phyloP scores from a whole-genome alignment of 2,113 vertebrate genomes.

The Gasterosteus aculeatus region DNA sequence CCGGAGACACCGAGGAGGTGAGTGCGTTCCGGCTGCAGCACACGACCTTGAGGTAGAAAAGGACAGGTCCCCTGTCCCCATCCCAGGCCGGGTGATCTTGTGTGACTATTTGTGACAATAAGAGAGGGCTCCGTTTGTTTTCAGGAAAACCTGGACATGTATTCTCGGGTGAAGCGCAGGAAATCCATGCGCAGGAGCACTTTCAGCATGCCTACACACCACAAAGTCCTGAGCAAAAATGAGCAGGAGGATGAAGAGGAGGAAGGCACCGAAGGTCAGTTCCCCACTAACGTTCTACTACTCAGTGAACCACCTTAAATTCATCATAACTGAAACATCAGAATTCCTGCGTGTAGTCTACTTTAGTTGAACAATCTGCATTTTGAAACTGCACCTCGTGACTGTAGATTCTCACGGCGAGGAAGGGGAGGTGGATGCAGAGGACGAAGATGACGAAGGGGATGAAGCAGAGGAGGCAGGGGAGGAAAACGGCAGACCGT shows the following conservation, averaged over 20 bases:
- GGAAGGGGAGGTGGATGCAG: conserved; percentile 89
- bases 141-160: conserved; percentile 99
- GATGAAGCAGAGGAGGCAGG: conserved; percentile 92
- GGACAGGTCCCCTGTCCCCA: neutral
- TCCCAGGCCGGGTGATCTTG: neutral
- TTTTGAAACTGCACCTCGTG: neutral
- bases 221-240: conserved; percentile 91
- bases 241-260: conserved; percentile 88
- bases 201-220: conserved; percentile 93
- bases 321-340: neutral
- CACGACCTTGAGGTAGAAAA: neutral
- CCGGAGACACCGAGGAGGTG: conserved; percentile 93
- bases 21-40: conserved; percentile 46
- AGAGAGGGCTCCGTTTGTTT: neutral
- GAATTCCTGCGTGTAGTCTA: fast-evolving
- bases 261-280: conserved; percentile 83
- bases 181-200: conserved; percentile 93
- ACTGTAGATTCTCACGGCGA: conserved; percentile 91
- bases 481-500: conserved; percentile 94
- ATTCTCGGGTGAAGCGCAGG: conserved; percentile 96
- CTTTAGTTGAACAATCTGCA: neutral
- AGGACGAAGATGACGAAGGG: conserved; percentile 95
- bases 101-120: neutral
- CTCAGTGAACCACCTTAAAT: neutral
- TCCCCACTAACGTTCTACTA: conserved; percentile 6